Percentiles rank a stretch among this genome's conserved stretches.
phyloP scores from a whole-genome alignment of 2,888 invertebrate species.

The Liposcelis brunnea region DNA sequence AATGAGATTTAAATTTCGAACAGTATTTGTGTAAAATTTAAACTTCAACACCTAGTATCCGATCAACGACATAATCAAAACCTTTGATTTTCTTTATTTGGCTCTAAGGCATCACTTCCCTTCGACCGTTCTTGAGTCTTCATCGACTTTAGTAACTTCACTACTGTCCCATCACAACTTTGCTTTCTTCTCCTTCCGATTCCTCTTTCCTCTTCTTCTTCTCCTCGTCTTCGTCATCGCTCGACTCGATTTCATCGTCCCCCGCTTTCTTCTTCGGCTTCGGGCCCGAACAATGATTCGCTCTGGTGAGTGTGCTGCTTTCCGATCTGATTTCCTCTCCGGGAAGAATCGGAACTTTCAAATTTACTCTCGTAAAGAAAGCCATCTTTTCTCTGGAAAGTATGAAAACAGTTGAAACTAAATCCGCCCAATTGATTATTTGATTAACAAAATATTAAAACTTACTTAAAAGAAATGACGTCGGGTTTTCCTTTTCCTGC shows the following conservation, averaged over 20 bases:
- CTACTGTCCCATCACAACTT: slow-evolving; percentile 15
- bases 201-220: slow-evolving; percentile 13
- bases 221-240: slow-evolving; percentile 14
- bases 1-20: background rate
- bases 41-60: slow-evolving; percentile 71
- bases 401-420: slow-evolving; percentile 15
- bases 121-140: slow-evolving; percentile 25
- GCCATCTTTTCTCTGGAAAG: slow-evolving; percentile 84
- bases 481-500: slow-evolving; percentile 80
- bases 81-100: slow-evolving; percentile 29
- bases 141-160: slow-evolving; percentile 14
- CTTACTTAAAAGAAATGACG: slow-evolving; percentile 81
- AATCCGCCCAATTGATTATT: slow-evolving; percentile 9
- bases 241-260: slow-evolving; percentile 10
- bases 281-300: slow-evolving; percentile 15
- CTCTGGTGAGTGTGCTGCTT: slow-evolving; percentile 16
- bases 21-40: slow-evolving; percentile 25
- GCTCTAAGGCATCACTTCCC: slow-evolving; percentile 10
- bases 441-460: no score
- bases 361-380: slow-evolving; percentile 73
- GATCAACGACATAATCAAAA: slow-evolving; percentile 70
- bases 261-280: slow-evolving; percentile 13
- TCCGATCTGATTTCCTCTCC: slow-evolving; percentile 28
- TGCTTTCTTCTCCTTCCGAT: slow-evolving; percentile 19
- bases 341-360: slow-evolving; percentile 57